Evolutionary conservation across 2,888 invertebrate genomes (phyloP), one percentile per base, ranked within the genome.

Genomic region (Campoletis raptor): DNA sequence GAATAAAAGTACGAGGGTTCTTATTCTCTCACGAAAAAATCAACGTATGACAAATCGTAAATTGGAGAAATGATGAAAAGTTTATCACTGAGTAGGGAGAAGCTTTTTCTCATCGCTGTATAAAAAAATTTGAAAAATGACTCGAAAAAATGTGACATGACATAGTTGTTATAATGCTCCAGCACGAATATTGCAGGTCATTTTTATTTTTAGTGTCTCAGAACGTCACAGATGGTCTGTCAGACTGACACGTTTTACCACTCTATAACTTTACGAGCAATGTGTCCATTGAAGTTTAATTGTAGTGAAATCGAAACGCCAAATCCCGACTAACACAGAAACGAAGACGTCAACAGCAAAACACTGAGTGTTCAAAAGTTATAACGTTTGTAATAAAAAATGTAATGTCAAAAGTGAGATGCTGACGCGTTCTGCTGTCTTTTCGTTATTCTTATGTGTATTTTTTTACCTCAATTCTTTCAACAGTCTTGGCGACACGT

Each of bases 391-490:
- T 9, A 42, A 42, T n/a, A 42, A 10, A 42, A 42, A 42, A 8
- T 9, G 42, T 42, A 42, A 10, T 8, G 42, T 42, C 30, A 42
- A 42, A 42, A 42, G 10, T 42, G 42, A 9, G 10, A 0, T 10
- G 42, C 42, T 42, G 2, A 10, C 2, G 42, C 15, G 45, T 4
- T 45, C 45, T 70, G 1, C 5, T 70, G 18, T 30, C 37, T 57
- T 36, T 57, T 40, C 8, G 0, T 18, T 61, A 48, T 48, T 48
- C 1, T 21, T 7, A 42, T 74, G 42, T 3, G 30, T 0, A 21
- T 74, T 30, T 45, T 24, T 36, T 70, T 81, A 95, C 91, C 97
- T 96, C 95, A 97, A 95, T 94, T 97, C 97, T 92, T 97, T 97
- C 90, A 97, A 94, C 89, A 96, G 64, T 52, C 87, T 90, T 9